Evolutionary conservation across 2,113 vertebrate species (phyloP).

Genomic region (Leuciscus idus): DNA sequence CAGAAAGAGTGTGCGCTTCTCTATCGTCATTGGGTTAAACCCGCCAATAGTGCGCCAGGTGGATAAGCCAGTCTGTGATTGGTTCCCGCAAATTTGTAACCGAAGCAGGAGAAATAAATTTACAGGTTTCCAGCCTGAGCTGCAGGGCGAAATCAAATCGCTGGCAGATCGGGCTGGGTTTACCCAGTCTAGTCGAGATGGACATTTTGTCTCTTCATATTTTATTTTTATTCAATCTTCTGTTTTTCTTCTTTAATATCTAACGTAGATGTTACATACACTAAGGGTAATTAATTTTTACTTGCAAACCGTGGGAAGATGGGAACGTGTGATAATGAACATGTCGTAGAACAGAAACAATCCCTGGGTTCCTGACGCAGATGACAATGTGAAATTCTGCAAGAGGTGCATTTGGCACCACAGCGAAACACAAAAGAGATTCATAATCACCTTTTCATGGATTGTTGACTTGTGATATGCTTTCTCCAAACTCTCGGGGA

Average conservation of each 20-base stretch:
- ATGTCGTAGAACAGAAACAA: background rate
- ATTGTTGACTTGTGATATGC: conserved; percentile 24
- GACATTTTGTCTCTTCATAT: background rate
- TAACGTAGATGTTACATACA: background rate
- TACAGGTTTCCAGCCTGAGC: no score
- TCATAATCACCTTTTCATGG: conserved; percentile 28
- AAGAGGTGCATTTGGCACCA: background rate
- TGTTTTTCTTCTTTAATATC: background rate
- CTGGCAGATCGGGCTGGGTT: no score
- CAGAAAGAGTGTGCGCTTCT: no score
- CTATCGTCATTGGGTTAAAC: no score
- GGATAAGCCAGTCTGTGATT: no score
- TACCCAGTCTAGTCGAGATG: background rate
- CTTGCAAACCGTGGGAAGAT: background rate
- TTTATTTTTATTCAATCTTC: background rate
- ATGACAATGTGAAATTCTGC: conserved; percentile 1
- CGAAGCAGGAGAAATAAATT: no score
- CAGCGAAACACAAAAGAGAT: background rate
- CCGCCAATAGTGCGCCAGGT: no score
- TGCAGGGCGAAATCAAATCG: no score
- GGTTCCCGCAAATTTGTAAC: no score
- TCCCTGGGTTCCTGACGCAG: no score
- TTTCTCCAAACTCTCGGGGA: conserved; percentile 12
- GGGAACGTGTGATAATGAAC: background rate
- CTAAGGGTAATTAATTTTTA: background rate